Conservation (phyloP, 2,797 vertebrate genomes). For the Darevskia nairensis region DNA sequence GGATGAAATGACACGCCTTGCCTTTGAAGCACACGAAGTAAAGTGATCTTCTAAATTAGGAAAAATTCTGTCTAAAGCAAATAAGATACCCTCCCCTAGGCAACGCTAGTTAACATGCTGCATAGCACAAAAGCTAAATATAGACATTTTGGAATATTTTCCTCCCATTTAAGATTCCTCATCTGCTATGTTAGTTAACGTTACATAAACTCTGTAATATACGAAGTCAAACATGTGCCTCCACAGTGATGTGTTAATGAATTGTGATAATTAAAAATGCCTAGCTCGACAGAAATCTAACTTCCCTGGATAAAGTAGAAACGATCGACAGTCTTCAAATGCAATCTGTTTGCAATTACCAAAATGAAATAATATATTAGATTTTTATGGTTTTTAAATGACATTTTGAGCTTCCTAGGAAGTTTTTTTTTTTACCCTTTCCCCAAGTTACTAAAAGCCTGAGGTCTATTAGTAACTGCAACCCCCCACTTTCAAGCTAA, state of each 20-base stretch:
- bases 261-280: slow-evolving; percentile 74
- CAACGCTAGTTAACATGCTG: slow-evolving; percentile 67
- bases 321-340: slow-evolving; percentile 74
- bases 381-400: slow-evolving; percentile 79
- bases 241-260: slow-evolving; percentile 70
- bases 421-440: slow-evolving; percentile 83
- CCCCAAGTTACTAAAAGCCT: slow-evolving; percentile 92
- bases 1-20: slow-evolving; percentile 57
- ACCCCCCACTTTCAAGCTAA: slow-evolving; percentile 94
- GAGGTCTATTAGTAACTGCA: slow-evolving; percentile 94
- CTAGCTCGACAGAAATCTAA: slow-evolving; percentile 71
- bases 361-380: slow-evolving; percentile 81
- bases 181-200: slow-evolving; percentile 73
- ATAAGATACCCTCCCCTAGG: slow-evolving; percentile 63
- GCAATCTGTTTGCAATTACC: slow-evolving; percentile 80
- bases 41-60: slow-evolving; percentile 62
- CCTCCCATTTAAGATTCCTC: slow-evolving; percentile 63
- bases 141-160: slow-evolving; percentile 64
- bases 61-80: slow-evolving; percentile 71
- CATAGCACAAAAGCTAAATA: slow-evolving; percentile 71
- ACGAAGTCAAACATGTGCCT: slow-evolving; percentile 70
- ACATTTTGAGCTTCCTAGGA: slow-evolving; percentile 82
- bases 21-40: slow-evolving; percentile 64
- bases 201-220: slow-evolving; percentile 74
- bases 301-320: slow-evolving; percentile 71